These are phyloP conservation scores for Heterocephalus glaber DNA, from an alignment of 2,113 vertebrate genomes.

Conservation along the genomic window DNA sequence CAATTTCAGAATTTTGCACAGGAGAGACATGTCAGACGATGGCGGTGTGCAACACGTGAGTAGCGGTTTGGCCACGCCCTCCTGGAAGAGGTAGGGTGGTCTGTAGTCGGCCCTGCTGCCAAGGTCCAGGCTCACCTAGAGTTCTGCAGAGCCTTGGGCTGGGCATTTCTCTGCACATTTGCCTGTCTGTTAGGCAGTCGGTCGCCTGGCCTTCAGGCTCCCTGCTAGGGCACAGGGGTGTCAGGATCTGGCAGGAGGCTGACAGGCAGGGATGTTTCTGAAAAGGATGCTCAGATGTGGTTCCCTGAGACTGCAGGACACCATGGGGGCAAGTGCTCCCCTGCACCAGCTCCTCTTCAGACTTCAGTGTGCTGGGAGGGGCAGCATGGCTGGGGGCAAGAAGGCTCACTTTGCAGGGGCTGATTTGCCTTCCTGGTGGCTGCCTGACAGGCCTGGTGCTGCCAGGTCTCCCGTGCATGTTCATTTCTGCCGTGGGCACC, in stretches of 20 bases:
- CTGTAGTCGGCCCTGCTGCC: background rate
- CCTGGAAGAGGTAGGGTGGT: background rate
- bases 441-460: background rate
- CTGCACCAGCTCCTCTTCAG: rapidly evolving
- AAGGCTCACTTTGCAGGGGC: background rate
- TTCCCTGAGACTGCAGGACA: background rate
- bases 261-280: background rate
- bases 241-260: background rate
- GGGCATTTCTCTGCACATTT: rapidly evolving
- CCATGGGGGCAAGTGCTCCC: rapidly evolving
- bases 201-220: rapidly evolving
- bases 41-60: slow-evolving; percentile 98
- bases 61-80: slow-evolving; percentile 13
- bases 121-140: background rate
- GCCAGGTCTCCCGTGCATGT: rapidly evolving
- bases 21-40: slow-evolving; percentile 98
- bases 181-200: background rate
- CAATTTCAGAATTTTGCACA: slow-evolving; percentile 99
- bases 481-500: background rate
- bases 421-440: background rate
- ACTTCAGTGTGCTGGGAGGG: background rate
- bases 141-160: background rate
- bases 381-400: background rate
- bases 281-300: rapidly evolving
- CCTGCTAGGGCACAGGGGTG: background rate